Evolutionary conservation across 1,140 invertebrate species (phyloP), one percentile per base, ranked within the genome.

Genomic region (Choristoneura fumiferana): DNA sequence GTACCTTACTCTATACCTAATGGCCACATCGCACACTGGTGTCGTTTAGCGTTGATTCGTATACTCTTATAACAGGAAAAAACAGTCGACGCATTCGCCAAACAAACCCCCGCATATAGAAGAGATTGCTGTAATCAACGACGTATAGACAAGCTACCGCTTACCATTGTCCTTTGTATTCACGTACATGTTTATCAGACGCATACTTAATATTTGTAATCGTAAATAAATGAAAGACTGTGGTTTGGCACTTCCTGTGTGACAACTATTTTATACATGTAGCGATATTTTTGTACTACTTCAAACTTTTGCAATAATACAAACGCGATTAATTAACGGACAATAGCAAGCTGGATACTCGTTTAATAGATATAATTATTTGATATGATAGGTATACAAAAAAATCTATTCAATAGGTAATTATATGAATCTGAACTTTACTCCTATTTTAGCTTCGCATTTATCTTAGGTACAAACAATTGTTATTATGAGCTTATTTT

Each of bases 211-310:
- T 62, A 61, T 18, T 34, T 68, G 60, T 61, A 57, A 58, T 69
- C 55, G 53, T 59, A 73, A 59, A 69, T 55, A 71, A 73, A 60
- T 53, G 57, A 59, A 63, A 60, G 56, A 67, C 54, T 74, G 73
- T 71, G 69, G 69, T 87, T 87, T 87, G 81, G 81, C 84, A 87
- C 84, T 79, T 63, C 62, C 73, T 65, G 65, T 76, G 72, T 68
- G 67, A 74, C 62, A 64, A 67, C 70, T 75, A 67, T 69, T 58
- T 61, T 60, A 60, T 60, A 62, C 64, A 52, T 58, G 58, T 60
- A 64, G 59, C 43, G 63, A 62, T 68, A 43, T 36, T 65, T 76
- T 82, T 81, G 72, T 79, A 85, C 78, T 85, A 74, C 78, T 81
- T 76, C 64, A 76, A 45, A 58, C 18, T 33, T 43, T 54, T 54